Conservation (phyloP, 2,797 vertebrate genomes). For the Vultur gryphus region DNA sequence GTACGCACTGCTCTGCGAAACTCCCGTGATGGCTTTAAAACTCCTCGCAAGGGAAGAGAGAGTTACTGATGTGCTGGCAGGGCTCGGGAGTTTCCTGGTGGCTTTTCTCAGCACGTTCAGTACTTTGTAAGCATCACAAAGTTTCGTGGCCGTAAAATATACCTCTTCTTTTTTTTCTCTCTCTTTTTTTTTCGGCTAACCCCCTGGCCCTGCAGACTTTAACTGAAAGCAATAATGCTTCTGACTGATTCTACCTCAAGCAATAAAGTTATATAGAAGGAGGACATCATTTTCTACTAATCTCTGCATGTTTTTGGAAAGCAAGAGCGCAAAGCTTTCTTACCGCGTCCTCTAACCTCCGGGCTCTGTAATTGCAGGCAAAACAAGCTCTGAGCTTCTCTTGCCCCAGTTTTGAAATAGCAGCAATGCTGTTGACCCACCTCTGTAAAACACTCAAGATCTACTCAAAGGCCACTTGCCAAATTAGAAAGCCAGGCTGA, state of each 20-base stretch:
- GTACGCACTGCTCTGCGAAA: accelerated
- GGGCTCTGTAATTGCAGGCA: not conserved
- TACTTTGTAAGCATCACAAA: not conserved
- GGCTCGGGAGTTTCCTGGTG: not conserved
- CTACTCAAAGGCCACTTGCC: not conserved
- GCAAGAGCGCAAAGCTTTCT: not conserved
- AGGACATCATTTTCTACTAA: not conserved
- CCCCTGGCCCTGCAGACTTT: not conserved
- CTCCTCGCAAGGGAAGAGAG: not conserved
- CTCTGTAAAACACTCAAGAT: not conserved
- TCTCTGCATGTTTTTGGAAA: not conserved
- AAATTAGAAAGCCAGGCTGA: not conserved
- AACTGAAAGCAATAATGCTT: not conserved
- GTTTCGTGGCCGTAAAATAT: not conserved
- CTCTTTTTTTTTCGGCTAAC: not conserved
- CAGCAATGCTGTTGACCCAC: not conserved
- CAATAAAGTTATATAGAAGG: not conserved
- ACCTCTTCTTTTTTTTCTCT: not conserved
- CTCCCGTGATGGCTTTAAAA: accelerated
- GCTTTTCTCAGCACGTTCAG: not conserved
- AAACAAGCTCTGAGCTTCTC: not conserved
- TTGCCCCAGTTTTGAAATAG: not conserved
- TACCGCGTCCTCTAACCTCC: not conserved
- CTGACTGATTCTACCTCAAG: not conserved
- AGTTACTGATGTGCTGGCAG: not conserved